Conservation (phyloP, 2,113 vertebrate species). For the Podilymbus podiceps region DNA sequence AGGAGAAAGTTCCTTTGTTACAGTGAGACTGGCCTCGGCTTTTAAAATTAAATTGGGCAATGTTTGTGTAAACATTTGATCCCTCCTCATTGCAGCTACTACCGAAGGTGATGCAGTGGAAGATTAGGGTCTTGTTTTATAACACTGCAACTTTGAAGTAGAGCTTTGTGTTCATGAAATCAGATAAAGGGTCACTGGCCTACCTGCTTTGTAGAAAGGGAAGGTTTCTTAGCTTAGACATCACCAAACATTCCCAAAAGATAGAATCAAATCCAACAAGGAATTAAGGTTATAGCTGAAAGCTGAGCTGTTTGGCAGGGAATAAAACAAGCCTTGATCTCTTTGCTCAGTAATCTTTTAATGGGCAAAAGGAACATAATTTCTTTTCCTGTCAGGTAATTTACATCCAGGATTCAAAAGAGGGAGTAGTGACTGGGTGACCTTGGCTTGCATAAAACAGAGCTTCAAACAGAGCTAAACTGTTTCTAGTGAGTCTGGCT, state of each 20-base stretch:
- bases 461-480: neutral
- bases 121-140: neutral
- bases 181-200: neutral
- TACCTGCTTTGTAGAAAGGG: neutral
- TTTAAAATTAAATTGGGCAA: neutral
- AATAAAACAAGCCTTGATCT: neutral
- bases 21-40: neutral
- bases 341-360: neutral
- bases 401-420: neutral
- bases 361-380: neutral
- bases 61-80: neutral
- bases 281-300: neutral
- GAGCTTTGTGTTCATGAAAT: neutral
- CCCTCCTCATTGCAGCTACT: neutral
- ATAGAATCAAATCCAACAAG: neutral
- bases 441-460: neutral
- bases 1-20: neutral
- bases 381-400: neutral
- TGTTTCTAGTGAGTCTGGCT: neutral
- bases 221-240: neutral
- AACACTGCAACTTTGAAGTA: neutral
- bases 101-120: neutral
- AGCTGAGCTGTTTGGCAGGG: neutral
- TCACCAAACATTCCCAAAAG: neutral
- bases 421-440: neutral